Percentiles rank a stretch among this genome's conserved stretches.
These are phyloP conservation scores for Scomber japonicus DNA, from an alignment of 2,113 vertebrate species.

Conservation along the genomic window DNA sequence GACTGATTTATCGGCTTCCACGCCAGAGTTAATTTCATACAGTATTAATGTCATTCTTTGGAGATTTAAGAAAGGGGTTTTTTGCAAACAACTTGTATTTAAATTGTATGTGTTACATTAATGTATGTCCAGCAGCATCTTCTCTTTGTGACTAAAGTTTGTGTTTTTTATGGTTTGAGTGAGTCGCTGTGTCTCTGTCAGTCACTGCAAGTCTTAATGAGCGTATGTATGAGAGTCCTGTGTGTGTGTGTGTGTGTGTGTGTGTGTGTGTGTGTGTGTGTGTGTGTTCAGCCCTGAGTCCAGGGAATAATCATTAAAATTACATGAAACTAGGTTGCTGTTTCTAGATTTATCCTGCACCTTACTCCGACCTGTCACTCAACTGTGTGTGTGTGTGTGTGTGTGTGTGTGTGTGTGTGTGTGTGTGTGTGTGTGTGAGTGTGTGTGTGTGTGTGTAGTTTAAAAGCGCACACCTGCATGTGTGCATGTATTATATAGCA, in stretches of 20 bases:
- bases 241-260: constrained; percentile 6
- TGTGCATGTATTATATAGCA: background rate
- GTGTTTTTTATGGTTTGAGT: constrained; percentile 9
- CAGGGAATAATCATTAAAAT: constrained; percentile 65
- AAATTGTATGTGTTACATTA: background rate
- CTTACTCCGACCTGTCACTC: constrained; percentile 45
- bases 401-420: constrained; percentile 16
- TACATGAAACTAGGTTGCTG: constrained; percentile 46
- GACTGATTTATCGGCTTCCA: background rate
- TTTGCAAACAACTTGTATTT: background rate
- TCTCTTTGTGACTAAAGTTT: constrained; percentile 2
- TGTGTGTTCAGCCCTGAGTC: background rate
- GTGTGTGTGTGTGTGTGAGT: background rate
- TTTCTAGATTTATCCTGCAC: constrained; percentile 29
- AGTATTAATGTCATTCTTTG: constrained; percentile 1
- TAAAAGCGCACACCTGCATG: background rate
- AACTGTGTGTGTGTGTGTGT: constrained; percentile 8
- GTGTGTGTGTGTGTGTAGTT: background rate
- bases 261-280: background rate
- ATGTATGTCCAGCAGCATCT: background rate
- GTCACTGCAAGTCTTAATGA: constrained; percentile 10
- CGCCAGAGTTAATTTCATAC: background rate
- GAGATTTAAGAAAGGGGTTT: background rate
- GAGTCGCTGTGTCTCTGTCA: background rate
- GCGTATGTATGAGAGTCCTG: background rate